Base-by-base conservation (phyloP, 2,797 vertebrate genomes). In the Telmatherina bonti region DNA sequence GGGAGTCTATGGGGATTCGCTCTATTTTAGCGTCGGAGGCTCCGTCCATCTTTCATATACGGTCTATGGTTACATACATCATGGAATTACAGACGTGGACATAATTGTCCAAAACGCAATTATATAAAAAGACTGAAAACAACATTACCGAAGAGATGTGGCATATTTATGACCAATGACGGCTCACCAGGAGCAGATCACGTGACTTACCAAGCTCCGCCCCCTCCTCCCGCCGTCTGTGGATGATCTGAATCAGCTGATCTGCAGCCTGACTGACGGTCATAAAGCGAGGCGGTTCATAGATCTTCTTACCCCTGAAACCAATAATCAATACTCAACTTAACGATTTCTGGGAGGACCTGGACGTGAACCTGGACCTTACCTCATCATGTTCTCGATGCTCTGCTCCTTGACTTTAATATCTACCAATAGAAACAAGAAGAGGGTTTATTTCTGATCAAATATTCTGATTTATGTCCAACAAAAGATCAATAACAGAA, bases 341-440 rank as follows among this genome's bases (percentile, higher is more conserved):
- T 36, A 36, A 36, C 8, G 1, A 58, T 6, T 33, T 1, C 54
- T 33, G 55, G 13, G 7, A 43, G 18, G 54, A 22, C 26, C 0
- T 35, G 47, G 51, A 43, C 29, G 5, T 36, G 49, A 45, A 36
- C n/a, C 12, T 24, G 56, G 35, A 30, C 90, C 95, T 95, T 84
- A 98, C 97, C 94, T 98, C 93, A 99, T 97, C 71, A 99, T 93
- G 88, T 99, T 99, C 92, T 99, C 96, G 79, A 97, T 67, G 77
- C 96, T 96, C 84, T 98, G 97, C 85, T 99, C 98, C 91, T 98
- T 99, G 58, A 98, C 95, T 93, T 97, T 99, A 84, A 99, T 97
- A 81, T 99, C 97, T 99, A 92, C 5, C 1, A 33, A 33, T 33
- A 81, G 47, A 38, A 31, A 78, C 30, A 60, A 70, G 0, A 70